Evolutionary conservation across 1,140 invertebrate genomes (phyloP).

Genomic region (Liolophura sinensis): DNA sequence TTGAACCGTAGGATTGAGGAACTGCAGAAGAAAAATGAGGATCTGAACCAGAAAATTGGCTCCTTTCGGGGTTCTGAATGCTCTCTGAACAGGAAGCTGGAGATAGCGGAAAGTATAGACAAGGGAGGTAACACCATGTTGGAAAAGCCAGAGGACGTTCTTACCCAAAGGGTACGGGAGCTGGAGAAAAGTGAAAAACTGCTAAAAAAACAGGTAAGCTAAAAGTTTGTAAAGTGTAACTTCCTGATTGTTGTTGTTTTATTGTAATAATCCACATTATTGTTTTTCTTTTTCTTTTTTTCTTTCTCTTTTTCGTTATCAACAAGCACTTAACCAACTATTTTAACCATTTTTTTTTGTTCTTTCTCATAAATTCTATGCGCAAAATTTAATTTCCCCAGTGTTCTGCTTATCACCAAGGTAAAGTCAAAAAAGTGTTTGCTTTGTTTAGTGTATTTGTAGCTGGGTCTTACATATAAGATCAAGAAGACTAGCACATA

Average conservation of each 20-base stretch:
- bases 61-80: slow-evolving; percentile 6
- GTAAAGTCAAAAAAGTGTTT: too few species aligned
- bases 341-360: too few species aligned
- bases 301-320: too few species aligned
- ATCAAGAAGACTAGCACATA: too few species aligned
- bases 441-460: too few species aligned
- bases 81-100: slow-evolving; percentile 18
- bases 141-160: slow-evolving; percentile 51
- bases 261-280: neutral
- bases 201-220: slow-evolving; percentile 45
- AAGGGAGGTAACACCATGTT: slow-evolving; percentile 22
- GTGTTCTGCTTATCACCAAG: too few species aligned
- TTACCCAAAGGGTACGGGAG: slow-evolving; percentile 47
- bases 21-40: slow-evolving; percentile 16
- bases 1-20: slow-evolving; percentile 10
- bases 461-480: too few species aligned
- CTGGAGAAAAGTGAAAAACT: slow-evolving; percentile 52
- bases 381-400: too few species aligned
- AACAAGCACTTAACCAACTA: too few species aligned
- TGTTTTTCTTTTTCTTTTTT: neutral
- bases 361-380: too few species aligned
- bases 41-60: slow-evolving; percentile 13
- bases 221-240: too few species aligned
- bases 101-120: slow-evolving; percentile 19
- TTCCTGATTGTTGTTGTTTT: neutral